Base-by-base conservation (phyloP, 2,797 vertebrate species). In the Mus caroli region DNA sequence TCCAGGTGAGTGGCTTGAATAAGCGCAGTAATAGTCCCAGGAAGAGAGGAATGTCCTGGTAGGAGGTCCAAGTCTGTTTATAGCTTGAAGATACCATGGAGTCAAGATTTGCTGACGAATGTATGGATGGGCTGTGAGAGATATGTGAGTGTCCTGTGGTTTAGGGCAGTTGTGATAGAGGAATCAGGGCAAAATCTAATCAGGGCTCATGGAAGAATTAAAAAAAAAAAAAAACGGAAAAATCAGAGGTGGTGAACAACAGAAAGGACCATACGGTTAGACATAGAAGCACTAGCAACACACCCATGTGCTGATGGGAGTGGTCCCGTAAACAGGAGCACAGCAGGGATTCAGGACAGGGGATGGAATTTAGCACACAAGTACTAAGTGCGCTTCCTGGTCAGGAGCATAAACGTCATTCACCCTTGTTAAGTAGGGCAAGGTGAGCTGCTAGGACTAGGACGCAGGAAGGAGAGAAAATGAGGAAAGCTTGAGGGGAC, bases 51-150 rank as follows among this genome's bases (percentile, higher is more conserved):
- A 64, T 58, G 26, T 60, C 31, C 22, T 52, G 40, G 76, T 13
- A 73, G 80, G 34, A 37, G 26, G 43, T 14, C 31, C 17, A 67
- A 60, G 85, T 93, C 64, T 80, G 37, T 28, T 52, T 43, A 64
- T 26, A 22, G 19, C 52, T 80, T 82, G 78, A 96, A 94, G 31
- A 91, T 31, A 96, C 93, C 26, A 91, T 26, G 5, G 19, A 82
- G 50, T 24, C 95, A 67, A 88, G 76, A 40, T 78, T 91, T 86
- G 67, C 75, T 46, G 50, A 34, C 71, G 56, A 50, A 40, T n/a
- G 75, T 69, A 64, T 2, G 7, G 69, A 71, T 71, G 69, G 10
- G 6, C 31, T 93, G 69, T 73, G 67, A 46, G 43, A 46, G 43
- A 46, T 46, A 46, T 46, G 43, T 46, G 43, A 46, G 43, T 46